Evolutionary conservation across 2,113 vertebrate species (phyloP), one percentile per base, ranked within the genome.

Genomic region (Danionella cerebrum): DNA sequence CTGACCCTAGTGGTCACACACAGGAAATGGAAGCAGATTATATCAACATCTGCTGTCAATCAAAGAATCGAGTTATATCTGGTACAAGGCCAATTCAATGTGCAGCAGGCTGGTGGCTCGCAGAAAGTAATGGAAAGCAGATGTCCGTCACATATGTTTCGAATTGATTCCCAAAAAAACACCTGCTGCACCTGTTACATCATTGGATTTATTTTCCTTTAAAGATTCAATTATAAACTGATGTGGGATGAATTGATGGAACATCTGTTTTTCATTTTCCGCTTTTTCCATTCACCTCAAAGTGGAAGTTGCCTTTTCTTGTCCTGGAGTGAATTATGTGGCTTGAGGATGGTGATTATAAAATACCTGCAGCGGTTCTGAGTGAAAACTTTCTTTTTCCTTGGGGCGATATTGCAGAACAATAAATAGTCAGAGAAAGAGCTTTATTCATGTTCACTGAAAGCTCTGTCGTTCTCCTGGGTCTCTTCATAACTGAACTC

Each of bases 111-210:
- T 79, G 81, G 78, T 74, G 79, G 70, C 70, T 45, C 74, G 80
- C 77, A 79, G 53, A 50, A 25, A 59, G 67, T 85, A 86, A 87
- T 79, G 68, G 31, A 73, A 78, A 83, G 44, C 79, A 87, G 84
- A 83, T 63, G 68, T 65, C 69, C 50, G 51, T 75, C 79, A 81
- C 84, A 87, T 80, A 75, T 81, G 84, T 75, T 82, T 69, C 76
- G 64, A 75, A 72, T 84, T 67, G 72, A 81, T 82, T 84, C 78
- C 31, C 67, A 75, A 42, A 71, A 76, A 71, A 35, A 25, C 42
- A 41, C 69, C 60, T 47, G 65, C 16, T 75, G 77, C 82, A 87
- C 80, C 87, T 88, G 84, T 76, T 76, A 71, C 24, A 62, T 76
- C 80, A 75, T 85, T 84, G 33, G 72, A 72, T 82, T 84, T n/a